Conservation (phyloP, 2,888 invertebrate genomes). For the Drosophila acutilabella region DNA sequence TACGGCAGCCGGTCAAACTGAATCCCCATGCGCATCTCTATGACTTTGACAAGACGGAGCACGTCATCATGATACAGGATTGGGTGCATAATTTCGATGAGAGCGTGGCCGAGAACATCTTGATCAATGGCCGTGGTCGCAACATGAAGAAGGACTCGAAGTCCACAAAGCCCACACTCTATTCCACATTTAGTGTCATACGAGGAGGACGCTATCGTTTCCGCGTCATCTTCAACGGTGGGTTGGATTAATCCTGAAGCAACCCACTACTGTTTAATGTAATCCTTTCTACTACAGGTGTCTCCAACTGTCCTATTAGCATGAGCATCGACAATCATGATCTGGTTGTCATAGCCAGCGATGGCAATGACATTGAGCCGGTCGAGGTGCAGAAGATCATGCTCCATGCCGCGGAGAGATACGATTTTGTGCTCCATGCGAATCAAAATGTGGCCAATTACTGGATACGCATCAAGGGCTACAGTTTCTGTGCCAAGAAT, state of each 20-base stretch:
- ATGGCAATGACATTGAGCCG: slow-evolving; percentile 82
- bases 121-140: slow-evolving; percentile 81
- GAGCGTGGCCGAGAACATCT: slow-evolving; percentile 72
- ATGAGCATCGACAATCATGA: slow-evolving; percentile 80
- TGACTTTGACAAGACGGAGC: slow-evolving; percentile 80
- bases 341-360: slow-evolving; percentile 77
- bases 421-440: slow-evolving; percentile 81
- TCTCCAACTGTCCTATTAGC: slow-evolving; percentile 80
- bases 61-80: slow-evolving; percentile 80
- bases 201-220: slow-evolving; percentile 82
- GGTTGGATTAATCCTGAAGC: not conserved
- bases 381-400: slow-evolving; percentile 77
- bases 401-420: slow-evolving; percentile 81
- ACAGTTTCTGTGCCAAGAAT: slow-evolving; percentile 72
- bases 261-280: too few species aligned
- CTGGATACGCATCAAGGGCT: slow-evolving; percentile 82
- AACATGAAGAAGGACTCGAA: slow-evolving; percentile 60
- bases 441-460: slow-evolving; percentile 78
- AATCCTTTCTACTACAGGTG: slow-evolving; percentile 41
- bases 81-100: slow-evolving; percentile 79
- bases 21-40: slow-evolving; percentile 77
- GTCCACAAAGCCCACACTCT: slow-evolving; percentile 62
- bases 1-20: slow-evolving; percentile 64
- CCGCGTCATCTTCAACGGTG: slow-evolving; percentile 81
- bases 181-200: slow-evolving; percentile 72